Base-by-base conservation (phyloP, 2,888 invertebrate species). In the Malacosoma neustria region DNA sequence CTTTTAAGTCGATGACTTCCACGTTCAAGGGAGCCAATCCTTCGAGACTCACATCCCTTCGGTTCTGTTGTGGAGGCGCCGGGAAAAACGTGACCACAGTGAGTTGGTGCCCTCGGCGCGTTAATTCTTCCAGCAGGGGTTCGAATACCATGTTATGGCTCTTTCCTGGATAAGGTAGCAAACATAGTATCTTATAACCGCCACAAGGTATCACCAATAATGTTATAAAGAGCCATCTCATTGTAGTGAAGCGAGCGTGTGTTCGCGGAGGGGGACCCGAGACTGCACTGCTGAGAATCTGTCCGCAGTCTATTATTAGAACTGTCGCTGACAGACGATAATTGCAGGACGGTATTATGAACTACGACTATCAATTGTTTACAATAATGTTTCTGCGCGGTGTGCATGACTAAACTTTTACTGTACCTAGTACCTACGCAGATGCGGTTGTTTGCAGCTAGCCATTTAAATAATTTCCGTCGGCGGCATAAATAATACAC, bases 81-180 rank as follows among this genome's bases (percentile, higher is more conserved):
- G 87, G 84, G 44, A 81, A 87, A 48, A 75, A 72, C 0, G 87
- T 86, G 3, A 87, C 57, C 1, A 87, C 81, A 1, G 84, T 87
- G 0, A 88, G 14, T 1, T 81, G 58, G 46, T 88, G 85, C 2
- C 87, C 87, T 1, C 80, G 65, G 1, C 41, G 43, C 0, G 66
- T 68, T 32, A 88, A 48, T 38, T 80, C 80, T 1, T 72, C 58
- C 1, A 88, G 41, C 4, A 87, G 49, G 0, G 85, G 77, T 32
- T 76, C 69, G 42, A 86, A 86, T 2, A 87, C 76, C 46, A 75
- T 69, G 43, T 84, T 74, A 45, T 88, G 88, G 36, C 88, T 88
- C 39, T 79, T 82, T 0, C 87, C 87, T 0, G 67, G 60, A 41
- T 86, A 81, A 1, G 76, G 73, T 29, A 87, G 70, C 1, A 81